phyloP scores from a whole-genome alignment of 2,113 vertebrate species.

The Marcusenius ussheri region DNA sequence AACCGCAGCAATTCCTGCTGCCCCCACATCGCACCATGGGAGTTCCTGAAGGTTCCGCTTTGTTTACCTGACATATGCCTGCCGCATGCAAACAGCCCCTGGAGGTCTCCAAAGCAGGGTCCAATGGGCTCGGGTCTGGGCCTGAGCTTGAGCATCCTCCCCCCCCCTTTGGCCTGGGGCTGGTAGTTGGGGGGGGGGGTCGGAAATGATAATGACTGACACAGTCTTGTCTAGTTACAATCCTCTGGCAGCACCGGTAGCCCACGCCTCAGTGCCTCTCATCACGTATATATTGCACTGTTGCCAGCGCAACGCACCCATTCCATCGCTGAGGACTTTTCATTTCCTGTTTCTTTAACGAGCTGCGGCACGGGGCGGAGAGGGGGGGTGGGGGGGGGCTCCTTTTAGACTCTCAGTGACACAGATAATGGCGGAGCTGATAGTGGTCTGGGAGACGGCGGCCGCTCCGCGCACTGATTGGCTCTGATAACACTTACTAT shows the following conservation, averaged over 20 bases:
- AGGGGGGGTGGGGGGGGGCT: slow-evolving; percentile 66
- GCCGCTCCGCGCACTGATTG: slow-evolving; percentile 81
- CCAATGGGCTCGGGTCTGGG: not conserved
- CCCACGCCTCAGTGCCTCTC: slow-evolving; percentile 55
- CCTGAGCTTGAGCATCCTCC: not conserved
- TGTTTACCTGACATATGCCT: not conserved
- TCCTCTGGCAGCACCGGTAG: not conserved
- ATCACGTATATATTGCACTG: slow-evolving; percentile 59
- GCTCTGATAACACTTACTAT: slow-evolving; percentile 82
- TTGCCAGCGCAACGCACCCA: slow-evolving; percentile 62
- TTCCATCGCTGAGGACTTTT: slow-evolving; percentile 74
- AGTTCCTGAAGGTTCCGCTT: not conserved
- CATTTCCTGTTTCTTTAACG: slow-evolving; percentile 81
- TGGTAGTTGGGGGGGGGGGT: not conserved
- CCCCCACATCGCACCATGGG: not conserved
- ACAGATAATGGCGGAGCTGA: slow-evolving; percentile 93
- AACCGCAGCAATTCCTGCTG: not conserved
- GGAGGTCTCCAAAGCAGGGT: not conserved
- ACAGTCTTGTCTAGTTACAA: slow-evolving; percentile 14
- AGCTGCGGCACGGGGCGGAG: slow-evolving; percentile 73
- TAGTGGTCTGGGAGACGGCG: slow-evolving; percentile 91
- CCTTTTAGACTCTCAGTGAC: slow-evolving; percentile 74
- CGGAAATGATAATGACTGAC: not conserved
- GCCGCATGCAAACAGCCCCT: not conserved
- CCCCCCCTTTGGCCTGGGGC: not conserved